Evolutionary conservation across 2,797 vertebrate species (phyloP).

Genomic region (Pipistrellus pipistrellus): DNA sequence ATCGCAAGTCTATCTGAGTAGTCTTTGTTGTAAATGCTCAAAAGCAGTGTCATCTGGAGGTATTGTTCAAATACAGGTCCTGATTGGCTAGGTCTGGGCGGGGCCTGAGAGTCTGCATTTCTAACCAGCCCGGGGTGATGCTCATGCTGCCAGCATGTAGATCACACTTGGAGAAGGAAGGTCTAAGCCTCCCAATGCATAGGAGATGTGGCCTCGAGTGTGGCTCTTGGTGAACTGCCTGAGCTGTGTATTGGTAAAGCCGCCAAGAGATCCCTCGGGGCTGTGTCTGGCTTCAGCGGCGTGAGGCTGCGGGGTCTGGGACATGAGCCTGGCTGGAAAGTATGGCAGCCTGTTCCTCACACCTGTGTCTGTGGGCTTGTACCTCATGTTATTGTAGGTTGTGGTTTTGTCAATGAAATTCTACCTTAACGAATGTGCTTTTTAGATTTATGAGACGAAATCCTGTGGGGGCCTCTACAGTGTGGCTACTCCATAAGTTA

Average conservation of each 20-base stretch:
- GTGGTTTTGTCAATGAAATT: neutral
- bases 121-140: neutral
- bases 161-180: neutral
- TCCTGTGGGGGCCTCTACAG: neutral
- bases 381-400: neutral
- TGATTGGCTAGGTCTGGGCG: neutral
- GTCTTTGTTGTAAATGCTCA: neutral
- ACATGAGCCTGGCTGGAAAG: neutral
- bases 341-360: neutral
- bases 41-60: neutral
- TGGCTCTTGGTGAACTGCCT: neutral
- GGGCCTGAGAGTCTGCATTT: neutral
- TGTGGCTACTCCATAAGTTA: neutral
- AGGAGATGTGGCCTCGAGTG: neutral
- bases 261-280: neutral
- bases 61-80: neutral
- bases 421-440: neutral
- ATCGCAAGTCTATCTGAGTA: neutral
- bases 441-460: neutral
- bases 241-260: neutral
- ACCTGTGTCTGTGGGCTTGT: neutral
- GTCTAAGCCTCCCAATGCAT: neutral
- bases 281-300: neutral
- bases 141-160: neutral
- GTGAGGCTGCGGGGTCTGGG: neutral